phyloP scores from a whole-genome alignment of 2,888 invertebrate genomes.

The Sphecodes monilicornis region DNA sequence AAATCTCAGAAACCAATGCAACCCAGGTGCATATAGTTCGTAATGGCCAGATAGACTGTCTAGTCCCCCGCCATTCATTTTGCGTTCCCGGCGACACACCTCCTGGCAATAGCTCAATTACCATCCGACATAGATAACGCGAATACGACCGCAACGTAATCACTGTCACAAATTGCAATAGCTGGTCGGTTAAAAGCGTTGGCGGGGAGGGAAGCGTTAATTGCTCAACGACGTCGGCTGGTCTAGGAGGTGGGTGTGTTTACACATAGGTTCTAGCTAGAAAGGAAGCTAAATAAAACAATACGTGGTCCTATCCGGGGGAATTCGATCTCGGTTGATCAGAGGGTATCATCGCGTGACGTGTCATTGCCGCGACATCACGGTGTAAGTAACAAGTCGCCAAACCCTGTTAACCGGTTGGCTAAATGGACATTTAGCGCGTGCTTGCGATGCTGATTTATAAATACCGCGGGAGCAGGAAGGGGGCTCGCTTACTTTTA shows the following conservation, averaged over 20 bases:
- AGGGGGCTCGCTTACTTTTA: background rate
- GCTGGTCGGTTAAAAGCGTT: background rate
- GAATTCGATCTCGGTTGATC: conserved; percentile 16
- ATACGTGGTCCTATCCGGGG: background rate
- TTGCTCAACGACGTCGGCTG: background rate
- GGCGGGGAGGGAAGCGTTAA: conserved; percentile 22
- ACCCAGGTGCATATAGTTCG: background rate
- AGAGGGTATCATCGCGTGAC: background rate
- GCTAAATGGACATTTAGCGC: conserved; percentile 48
- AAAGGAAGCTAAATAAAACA: background rate
- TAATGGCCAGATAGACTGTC: background rate
- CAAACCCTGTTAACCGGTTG: conserved; percentile 33
- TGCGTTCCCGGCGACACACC: background rate
- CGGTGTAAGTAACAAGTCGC: conserved; percentile 31
- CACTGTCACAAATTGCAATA: conserved; percentile 23
- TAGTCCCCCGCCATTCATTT: background rate
- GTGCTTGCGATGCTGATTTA: conserved; percentile 54
- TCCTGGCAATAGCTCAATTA: conserved; percentile 1
- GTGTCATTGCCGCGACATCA: conserved; percentile 40
- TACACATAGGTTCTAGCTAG: background rate
- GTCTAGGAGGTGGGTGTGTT: background rate
- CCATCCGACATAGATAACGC: conserved; percentile 29
- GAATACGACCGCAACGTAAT: conserved; percentile 16
- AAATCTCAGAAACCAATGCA: background rate
- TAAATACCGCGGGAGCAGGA: conserved; percentile 41